These are phyloP conservation scores for Ophiodon elongatus DNA, from an alignment of 2,113 vertebrate genomes.

Conservation along the genomic window DNA sequence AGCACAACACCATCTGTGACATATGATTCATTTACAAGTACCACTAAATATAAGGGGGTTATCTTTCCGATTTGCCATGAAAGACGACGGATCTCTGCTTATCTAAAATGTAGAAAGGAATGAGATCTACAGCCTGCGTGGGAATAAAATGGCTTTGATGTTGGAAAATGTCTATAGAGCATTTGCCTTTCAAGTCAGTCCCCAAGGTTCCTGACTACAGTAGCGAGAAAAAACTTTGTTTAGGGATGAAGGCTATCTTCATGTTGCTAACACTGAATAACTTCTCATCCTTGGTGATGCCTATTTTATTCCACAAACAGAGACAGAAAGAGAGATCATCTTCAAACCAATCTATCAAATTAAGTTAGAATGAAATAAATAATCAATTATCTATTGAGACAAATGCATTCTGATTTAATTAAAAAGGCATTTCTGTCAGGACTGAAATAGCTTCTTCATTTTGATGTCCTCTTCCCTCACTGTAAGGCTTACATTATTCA, in stretches of 20 bases:
- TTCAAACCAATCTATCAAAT: conserved; percentile 18
- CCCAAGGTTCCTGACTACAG: conserved; percentile 65
- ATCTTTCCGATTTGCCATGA: conserved; percentile 62
- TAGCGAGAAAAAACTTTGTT: conserved; percentile 53
- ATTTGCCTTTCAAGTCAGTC: conserved; percentile 75
- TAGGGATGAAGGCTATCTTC: conserved; percentile 53
- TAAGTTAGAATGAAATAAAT: conserved; percentile 23
- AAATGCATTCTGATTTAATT: conserved; percentile 31
- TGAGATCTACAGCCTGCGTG: conserved; percentile 66
- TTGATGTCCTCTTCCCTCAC: conserved; percentile 1
- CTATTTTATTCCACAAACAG: conserved; percentile 16
- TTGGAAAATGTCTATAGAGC: conserved; percentile 62
- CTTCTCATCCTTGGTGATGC: conserved; percentile 4
- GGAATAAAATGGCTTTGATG: conserved; percentile 74
- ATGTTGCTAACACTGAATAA: conserved; percentile 42
- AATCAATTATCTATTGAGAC: conserved; percentile 21
- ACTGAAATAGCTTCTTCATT: conserved; percentile 22
- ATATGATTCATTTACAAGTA: conserved; percentile 55
- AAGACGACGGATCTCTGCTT: conserved; percentile 65
- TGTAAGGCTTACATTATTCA: conserved; percentile 40
- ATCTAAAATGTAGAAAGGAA: conserved; percentile 76
- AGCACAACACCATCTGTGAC: conserved; percentile 32
- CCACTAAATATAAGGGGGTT: conserved; percentile 50
- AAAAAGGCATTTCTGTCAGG: conserved; percentile 41
- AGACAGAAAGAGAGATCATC: conserved; percentile 2